Conservation (phyloP, 2,113 vertebrate species). For the Amphilophus citrinellus region DNA sequence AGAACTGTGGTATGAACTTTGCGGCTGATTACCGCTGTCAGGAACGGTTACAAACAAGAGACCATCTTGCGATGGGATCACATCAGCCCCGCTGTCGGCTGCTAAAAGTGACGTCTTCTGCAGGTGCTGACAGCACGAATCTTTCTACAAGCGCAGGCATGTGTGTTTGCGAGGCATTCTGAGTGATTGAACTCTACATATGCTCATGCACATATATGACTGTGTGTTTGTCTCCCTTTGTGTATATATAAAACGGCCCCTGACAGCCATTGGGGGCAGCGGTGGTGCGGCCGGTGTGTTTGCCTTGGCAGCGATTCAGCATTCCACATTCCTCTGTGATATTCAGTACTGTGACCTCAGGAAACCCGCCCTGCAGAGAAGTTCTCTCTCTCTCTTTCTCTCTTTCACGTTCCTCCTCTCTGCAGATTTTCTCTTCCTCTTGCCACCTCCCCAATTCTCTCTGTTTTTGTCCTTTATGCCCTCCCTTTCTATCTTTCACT, state of each 20-base stretch:
- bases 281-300: slow-evolving; percentile 74
- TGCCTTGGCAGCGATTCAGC: slow-evolving; percentile 79
- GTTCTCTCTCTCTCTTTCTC: slow-evolving; percentile 39
- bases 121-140: slow-evolving; percentile 56
- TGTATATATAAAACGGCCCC: slow-evolving; percentile 73
- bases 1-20: slow-evolving; percentile 30
- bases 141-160: slow-evolving; percentile 46
- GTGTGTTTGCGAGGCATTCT: slow-evolving; percentile 12
- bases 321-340: slow-evolving; percentile 83
- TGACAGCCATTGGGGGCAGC: slow-evolving; percentile 77
- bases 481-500: slow-evolving; percentile 31
- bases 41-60: slow-evolving; percentile 35
- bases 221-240: slow-evolving; percentile 52
- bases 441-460: slow-evolving; percentile 45
- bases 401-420: slow-evolving; percentile 21
- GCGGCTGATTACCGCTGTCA: slow-evolving; percentile 33
- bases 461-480: background rate
- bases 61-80: slow-evolving; percentile 4
- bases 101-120: slow-evolving; percentile 40
- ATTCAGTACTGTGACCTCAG: slow-evolving; percentile 82
- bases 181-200: slow-evolving; percentile 27
- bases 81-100: background rate
- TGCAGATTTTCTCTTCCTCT: slow-evolving; percentile 19
- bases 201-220: slow-evolving; percentile 50
- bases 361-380: slow-evolving; percentile 75